These are phyloP conservation scores for Globodera ellingtonae DNA, from an alignment of 1,140 invertebrate genomes.

Conservation along the genomic window DNA sequence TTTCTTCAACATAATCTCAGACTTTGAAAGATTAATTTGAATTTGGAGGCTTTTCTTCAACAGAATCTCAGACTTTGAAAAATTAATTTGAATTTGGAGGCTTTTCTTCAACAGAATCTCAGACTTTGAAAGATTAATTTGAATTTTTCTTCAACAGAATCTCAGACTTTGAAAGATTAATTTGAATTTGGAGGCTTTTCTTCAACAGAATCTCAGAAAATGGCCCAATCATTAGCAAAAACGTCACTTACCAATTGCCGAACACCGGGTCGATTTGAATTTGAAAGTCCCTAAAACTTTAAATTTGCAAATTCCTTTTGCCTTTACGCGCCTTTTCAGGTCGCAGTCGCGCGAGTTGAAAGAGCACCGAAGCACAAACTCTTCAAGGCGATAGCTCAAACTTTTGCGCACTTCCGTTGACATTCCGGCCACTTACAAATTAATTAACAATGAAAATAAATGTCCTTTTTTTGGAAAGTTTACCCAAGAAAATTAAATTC, in stretches of 20 bases:
- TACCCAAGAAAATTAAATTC: constrained; percentile 61
- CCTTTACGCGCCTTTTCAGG: constrained; percentile 48
- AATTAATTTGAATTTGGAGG: too few relatives aligned
- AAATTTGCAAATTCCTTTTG: background rate
- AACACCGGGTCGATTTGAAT: constrained; percentile 60
- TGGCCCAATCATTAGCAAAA: too few relatives aligned
- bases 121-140: background rate
- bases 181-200: too few relatives aligned
- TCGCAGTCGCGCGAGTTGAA: constrained; percentile 64
- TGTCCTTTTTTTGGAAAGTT: background rate
- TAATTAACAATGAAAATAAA: background rate
- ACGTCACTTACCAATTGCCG: constrained; percentile 61
- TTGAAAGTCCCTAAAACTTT: constrained; percentile 60
- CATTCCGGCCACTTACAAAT: constrained; percentile 54
- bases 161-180: background rate
- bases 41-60: too few relatives aligned
- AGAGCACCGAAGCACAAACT: constrained; percentile 64
- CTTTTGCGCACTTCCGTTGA: constrained; percentile 54
- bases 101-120: too few relatives aligned
- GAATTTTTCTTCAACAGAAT: too few relatives aligned
- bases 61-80: too few relatives aligned
- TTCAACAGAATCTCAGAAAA: too few relatives aligned
- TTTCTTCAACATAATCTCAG: too few relatives aligned
- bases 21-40: background rate
- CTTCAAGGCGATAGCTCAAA: constrained; percentile 61